Conservation (phyloP, 2,888 invertebrate species). For the Mechanitis mazaeus region DNA sequence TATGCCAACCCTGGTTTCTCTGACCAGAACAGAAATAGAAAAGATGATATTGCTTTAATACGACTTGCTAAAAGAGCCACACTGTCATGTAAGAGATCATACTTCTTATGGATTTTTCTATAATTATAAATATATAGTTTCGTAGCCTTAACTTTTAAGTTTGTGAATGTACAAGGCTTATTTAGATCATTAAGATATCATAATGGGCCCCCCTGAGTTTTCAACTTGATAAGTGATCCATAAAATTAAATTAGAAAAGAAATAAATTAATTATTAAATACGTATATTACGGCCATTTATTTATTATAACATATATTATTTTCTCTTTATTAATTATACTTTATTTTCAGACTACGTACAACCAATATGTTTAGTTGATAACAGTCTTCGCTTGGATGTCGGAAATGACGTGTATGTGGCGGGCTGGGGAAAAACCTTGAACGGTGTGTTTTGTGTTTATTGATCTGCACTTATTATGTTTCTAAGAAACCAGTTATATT, state of each 20-base stretch:
- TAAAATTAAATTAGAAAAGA: too few species aligned
- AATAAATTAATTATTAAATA: too few species aligned
- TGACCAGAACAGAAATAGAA: constrained; percentile 67
- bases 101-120: too few species aligned
- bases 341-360: constrained; percentile 72
- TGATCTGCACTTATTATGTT: constrained; percentile 34
- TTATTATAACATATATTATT: not conserved
- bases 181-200: too few species aligned
- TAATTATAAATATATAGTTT: too few species aligned
- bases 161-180: too few species aligned
- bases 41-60: constrained; percentile 77
- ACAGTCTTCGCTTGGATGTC: constrained; percentile 46
- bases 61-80: constrained; percentile 58
- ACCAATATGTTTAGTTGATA: constrained; percentile 75
- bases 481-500: constrained; percentile 20
- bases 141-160: not conserved
- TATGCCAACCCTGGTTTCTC: constrained; percentile 79
- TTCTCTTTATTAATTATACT: constrained; percentile 12
- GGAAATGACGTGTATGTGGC: constrained; percentile 75
- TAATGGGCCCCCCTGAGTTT: too few species aligned
- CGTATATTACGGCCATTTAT: too few species aligned
- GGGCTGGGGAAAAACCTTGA: constrained; percentile 79
- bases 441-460: constrained; percentile 48
- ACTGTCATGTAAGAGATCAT: constrained; percentile 39
- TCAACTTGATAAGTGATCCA: too few species aligned